Evolutionary conservation across 2,113 vertebrate species (phyloP).

Genomic region (Platanista minor): DNA sequence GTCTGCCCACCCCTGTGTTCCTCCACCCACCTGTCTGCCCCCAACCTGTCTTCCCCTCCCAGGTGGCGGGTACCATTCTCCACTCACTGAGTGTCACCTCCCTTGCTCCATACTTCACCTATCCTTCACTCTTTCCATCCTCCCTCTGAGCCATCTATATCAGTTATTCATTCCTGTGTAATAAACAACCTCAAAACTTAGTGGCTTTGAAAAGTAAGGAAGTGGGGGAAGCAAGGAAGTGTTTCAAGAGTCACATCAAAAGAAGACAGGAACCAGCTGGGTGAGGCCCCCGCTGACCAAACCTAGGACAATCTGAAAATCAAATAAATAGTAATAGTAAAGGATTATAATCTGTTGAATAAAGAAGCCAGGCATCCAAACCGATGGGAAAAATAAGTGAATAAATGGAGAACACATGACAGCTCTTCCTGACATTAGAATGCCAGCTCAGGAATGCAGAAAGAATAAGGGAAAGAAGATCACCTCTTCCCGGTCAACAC

Average conservation of each 20-base stretch:
- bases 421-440: background rate
- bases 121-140: background rate
- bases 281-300: no score
- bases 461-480: background rate
- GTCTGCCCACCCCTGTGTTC: background rate
- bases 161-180: background rate
- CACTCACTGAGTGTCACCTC: background rate
- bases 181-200: background rate
- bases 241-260: background rate
- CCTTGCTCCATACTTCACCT: background rate
- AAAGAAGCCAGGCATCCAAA: background rate
- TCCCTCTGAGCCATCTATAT: no score
- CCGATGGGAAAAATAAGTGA: background rate
- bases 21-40: background rate
- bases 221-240: background rate
- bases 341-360: background rate
- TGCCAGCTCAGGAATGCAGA: background rate
- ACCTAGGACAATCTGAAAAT: background rate
- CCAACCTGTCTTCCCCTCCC: background rate
- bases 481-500: no score
- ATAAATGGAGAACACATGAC: background rate
- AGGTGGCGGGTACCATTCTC: background rate
- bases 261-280: background rate
- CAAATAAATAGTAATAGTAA: background rate
- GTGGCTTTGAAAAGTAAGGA: background rate